These are phyloP conservation scores for Hozukius guyotensis DNA, from an alignment of 2,797 vertebrate genomes.

Conservation along the genomic window DNA sequence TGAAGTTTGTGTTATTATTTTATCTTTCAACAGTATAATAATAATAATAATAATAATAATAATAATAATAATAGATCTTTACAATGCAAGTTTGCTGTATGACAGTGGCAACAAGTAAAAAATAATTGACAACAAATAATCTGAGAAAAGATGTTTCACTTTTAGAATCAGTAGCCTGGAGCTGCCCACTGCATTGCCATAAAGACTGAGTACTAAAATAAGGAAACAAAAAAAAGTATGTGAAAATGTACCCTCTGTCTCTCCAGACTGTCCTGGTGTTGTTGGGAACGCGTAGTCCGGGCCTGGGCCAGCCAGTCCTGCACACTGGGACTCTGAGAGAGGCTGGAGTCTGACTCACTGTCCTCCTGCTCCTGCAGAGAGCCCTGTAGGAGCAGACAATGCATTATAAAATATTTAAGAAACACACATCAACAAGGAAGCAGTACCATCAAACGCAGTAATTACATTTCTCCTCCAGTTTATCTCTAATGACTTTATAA, in stretches of 20 bases:
- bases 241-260: slow-evolving; percentile 87
- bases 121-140: too few species aligned
- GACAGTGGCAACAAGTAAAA: too few species aligned
- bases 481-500: too few species aligned
- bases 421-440: not conserved
- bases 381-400: slow-evolving; percentile 79
- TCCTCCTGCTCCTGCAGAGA: slow-evolving; percentile 91
- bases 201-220: not conserved
- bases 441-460: not conserved
- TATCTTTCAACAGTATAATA: too few species aligned
- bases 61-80: not conserved
- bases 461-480: not conserved
- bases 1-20: too few species aligned
- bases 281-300: slow-evolving; percentile 87
- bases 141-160: not conserved
- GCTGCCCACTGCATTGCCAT: not conserved
- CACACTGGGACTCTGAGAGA: slow-evolving; percentile 89
- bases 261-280: slow-evolving; percentile 92
- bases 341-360: slow-evolving; percentile 82
- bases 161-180: not conserved
- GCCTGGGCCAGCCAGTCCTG: slow-evolving; percentile 97
- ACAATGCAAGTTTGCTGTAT: not conserved
- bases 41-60: too few species aligned
- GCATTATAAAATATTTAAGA: not conserved
- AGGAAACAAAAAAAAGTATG: not conserved